Evolutionary conservation across 1,140 invertebrate genomes (phyloP).

Genomic region (Calliphora vicina): DNA sequence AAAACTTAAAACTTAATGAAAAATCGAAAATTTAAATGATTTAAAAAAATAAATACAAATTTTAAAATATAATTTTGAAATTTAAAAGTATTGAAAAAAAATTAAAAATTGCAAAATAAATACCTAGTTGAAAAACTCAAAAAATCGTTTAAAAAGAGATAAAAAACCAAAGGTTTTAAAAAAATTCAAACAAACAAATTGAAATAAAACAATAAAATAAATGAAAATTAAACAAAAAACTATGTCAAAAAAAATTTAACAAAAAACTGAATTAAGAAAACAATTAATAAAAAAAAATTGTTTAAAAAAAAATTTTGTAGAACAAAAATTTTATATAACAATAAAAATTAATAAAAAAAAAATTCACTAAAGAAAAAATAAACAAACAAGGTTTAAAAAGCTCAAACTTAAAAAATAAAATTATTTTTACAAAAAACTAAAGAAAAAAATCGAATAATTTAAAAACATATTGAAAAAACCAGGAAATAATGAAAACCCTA

Average conservation of each 20-base stretch:
- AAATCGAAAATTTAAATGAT: too few species aligned
- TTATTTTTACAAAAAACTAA: neutral
- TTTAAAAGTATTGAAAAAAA: neutral
- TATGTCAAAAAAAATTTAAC: too few species aligned
- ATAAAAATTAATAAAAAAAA: neutral
- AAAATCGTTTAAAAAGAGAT: neutral
- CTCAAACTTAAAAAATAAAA: neutral
- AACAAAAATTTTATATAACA: neutral
- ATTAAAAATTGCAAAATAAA: neutral
- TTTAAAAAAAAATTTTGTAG: neutral
- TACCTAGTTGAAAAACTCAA: neutral
- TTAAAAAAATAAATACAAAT: too few species aligned
- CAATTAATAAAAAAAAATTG: neutral
- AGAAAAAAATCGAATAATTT: constrained; percentile 8
- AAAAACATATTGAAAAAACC: neutral
- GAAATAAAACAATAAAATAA: neutral
- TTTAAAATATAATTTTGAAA: neutral
- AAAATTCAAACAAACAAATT: neutral
- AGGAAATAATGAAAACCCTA: neutral
- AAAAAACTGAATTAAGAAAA: neutral
- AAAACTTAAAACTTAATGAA: too few species aligned
- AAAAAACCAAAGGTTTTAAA: neutral
- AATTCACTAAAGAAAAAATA: neutral
- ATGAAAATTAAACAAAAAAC: constrained; percentile 3
- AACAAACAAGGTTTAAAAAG: neutral